Evolutionary conservation across 2,113 vertebrate species (phyloP).

Genomic region (Microcebus jonahi): DNA sequence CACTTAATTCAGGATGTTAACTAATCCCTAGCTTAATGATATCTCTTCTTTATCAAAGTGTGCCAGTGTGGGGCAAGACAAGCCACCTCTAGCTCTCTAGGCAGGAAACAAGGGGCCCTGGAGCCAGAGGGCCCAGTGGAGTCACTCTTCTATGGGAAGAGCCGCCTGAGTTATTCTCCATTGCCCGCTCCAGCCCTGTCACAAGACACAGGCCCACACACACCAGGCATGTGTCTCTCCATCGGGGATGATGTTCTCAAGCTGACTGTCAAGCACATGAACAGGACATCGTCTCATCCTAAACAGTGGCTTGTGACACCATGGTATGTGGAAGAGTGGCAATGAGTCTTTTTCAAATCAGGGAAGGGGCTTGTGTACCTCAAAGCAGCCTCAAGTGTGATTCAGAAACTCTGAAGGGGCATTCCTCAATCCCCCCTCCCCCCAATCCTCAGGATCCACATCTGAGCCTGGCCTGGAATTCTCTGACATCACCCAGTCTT

Average conservation of each 20-base stretch:
- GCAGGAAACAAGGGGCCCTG: not conserved
- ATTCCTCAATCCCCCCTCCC: not conserved
- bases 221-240: not conserved
- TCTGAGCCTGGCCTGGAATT: not conserved
- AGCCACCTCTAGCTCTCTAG: not conserved
- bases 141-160: no score
- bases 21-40: not conserved
- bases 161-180: not conserved
- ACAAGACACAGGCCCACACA: not conserved
- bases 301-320: not conserved
- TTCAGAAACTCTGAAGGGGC: not conserved
- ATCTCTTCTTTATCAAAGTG: not conserved
- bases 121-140: not conserved
- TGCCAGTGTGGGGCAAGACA: not conserved
- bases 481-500: not conserved
- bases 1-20: not conserved
- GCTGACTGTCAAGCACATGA: not conserved
- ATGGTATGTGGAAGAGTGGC: not conserved
- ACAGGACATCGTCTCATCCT: not conserved
- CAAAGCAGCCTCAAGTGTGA: not conserved
- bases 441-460: not conserved
- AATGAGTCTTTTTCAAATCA: not conserved
- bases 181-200: no score
- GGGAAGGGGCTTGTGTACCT: not conserved
- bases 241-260: not conserved